These are phyloP conservation scores for Typhlichthys subterraneus DNA, from an alignment of 2,797 vertebrate genomes.

Conservation along the genomic window DNA sequence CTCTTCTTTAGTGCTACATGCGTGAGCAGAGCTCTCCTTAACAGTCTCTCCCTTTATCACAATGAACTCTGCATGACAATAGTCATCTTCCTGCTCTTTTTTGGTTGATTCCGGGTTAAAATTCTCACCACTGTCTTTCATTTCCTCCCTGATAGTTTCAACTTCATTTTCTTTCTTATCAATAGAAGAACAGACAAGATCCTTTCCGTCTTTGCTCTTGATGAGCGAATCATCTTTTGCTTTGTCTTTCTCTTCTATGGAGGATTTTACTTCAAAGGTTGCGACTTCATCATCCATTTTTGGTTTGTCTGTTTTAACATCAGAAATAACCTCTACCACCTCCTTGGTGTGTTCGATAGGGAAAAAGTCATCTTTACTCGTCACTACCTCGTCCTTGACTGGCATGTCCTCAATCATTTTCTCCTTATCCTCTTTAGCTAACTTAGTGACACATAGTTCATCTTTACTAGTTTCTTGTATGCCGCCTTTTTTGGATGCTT, in stretches of 20 bases:
- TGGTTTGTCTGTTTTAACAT: slow-evolving; percentile 15
- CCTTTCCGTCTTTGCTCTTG: slow-evolving; percentile 24
- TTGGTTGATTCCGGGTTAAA: slow-evolving; percentile 18
- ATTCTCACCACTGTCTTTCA: slow-evolving; percentile 15
- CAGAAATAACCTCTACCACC: slow-evolving; percentile 28
- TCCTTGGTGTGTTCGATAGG: slow-evolving; percentile 27
- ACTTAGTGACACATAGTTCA: slow-evolving; percentile 19
- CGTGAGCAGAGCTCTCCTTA: slow-evolving; percentile 6
- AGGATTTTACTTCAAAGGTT: slow-evolving; percentile 26
- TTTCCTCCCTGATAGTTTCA: slow-evolving; percentile 23
- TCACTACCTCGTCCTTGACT: slow-evolving; percentile 29
- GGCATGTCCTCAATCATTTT: slow-evolving; percentile 34
- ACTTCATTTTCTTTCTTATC: slow-evolving; percentile 12
- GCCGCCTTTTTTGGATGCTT: slow-evolving; percentile 21
- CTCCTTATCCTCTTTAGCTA: slow-evolving; percentile 25
- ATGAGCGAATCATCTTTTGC: slow-evolving; percentile 11
- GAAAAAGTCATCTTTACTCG: slow-evolving; percentile 16
- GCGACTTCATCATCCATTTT: slow-evolving; percentile 31
- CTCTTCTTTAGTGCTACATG: slow-evolving; percentile 27
- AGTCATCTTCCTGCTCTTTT: slow-evolving; percentile 2
- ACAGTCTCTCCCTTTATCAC: slow-evolving; percentile 17
- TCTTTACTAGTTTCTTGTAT: slow-evolving; percentile 38
- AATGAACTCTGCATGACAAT: not conserved
- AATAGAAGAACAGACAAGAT: not conserved
- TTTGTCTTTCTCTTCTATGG: slow-evolving; percentile 38